Evolutionary conservation across 2,888 invertebrate genomes (phyloP).

Genomic region (Oxytorus armatus): DNA sequence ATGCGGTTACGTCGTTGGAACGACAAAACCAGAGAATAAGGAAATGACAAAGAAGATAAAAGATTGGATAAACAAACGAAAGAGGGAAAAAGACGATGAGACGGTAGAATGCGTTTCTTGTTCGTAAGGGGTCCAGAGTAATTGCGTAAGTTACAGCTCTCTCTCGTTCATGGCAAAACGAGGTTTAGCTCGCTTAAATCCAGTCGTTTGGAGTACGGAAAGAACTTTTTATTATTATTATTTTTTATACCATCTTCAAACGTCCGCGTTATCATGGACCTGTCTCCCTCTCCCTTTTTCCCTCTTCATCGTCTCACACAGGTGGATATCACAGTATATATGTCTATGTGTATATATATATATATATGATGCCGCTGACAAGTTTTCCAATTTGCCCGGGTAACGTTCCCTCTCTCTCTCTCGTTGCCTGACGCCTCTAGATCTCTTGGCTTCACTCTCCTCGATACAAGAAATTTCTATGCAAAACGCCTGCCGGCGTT

Average conservation of each 20-base stretch:
- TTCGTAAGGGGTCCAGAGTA: too few species aligned
- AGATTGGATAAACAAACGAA: not conserved
- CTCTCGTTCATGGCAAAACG: conserved; percentile 2
- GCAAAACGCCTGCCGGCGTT: conserved; percentile 69
- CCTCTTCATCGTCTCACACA: conserved; percentile 9
- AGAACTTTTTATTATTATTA: conserved; percentile 66
- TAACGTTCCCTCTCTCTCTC: conserved; percentile 52
- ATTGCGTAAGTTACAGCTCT: not conserved
- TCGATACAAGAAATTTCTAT: conserved; percentile 73
- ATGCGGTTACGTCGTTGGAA: too few species aligned
- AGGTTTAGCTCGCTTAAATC: conserved; percentile 51
- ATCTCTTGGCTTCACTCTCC: conserved; percentile 35
- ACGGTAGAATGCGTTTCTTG: too few species aligned
- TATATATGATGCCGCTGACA: conserved; percentile 66
- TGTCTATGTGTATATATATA: not conserved
- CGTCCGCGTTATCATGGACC: not conserved
- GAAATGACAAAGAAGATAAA: conserved; percentile 2
- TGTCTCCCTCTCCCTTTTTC: not conserved
- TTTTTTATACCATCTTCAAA: conserved; percentile 15
- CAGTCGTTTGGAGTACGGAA: conserved; percentile 62
- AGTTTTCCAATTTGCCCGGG: conserved; percentile 76
- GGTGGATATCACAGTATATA: conserved; percentile 11
- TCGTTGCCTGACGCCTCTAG: conserved; percentile 45
- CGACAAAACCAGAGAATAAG: conserved; percentile 22
- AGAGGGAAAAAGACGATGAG: conserved; percentile 1